phyloP scores from a whole-genome alignment of 2,113 vertebrate genomes.

The Osmerus eperlanus region DNA sequence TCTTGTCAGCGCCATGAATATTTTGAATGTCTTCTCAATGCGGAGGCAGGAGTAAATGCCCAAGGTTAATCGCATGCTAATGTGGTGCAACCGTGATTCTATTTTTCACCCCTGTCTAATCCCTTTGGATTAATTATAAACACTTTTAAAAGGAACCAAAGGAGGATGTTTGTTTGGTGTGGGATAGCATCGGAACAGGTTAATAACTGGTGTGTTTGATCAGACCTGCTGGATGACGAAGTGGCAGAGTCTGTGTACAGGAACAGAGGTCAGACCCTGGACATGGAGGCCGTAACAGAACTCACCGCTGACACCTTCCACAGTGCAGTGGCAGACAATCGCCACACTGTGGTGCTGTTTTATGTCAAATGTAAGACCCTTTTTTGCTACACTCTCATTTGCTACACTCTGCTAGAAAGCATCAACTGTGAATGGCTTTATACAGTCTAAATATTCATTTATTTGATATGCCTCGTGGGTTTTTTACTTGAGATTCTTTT shows the following conservation, averaged over 20 bases:
- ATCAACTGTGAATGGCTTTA: not conserved
- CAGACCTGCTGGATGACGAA: slow-evolving; percentile 87
- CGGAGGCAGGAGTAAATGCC: not conserved
- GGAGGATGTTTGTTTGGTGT: not conserved
- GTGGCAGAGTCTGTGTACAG: slow-evolving; percentile 79
- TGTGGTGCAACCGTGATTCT: not conserved
- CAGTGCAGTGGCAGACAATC: slow-evolving; percentile 51
- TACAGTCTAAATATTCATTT: not conserved
- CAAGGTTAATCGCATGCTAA: not conserved
- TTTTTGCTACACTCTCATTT: not conserved
- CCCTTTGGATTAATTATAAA: too few relatives aligned
- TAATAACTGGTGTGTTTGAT: not conserved
- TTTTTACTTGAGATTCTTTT: too few relatives aligned
- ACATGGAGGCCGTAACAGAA: slow-evolving; percentile 70
- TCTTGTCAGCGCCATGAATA: not conserved
- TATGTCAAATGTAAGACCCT: slow-evolving; percentile 84
- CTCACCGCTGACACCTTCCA: slow-evolving; percentile 82
- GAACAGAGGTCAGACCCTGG: slow-evolving; percentile 69
- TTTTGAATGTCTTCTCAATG: not conserved
- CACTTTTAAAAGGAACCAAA: not conserved
- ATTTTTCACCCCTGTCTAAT: too few relatives aligned
- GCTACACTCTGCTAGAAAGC: too few relatives aligned
- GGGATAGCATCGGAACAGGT: not conserved
- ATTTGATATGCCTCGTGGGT: not conserved
- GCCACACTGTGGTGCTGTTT: slow-evolving; percentile 79